A percentile compares a stretch with the other conserved stretches of the same genome.
phyloP scores from a whole-genome alignment of 37 sponge, comb jelly and placozoan genomes.

The Eunapius fragilis region DNA sequence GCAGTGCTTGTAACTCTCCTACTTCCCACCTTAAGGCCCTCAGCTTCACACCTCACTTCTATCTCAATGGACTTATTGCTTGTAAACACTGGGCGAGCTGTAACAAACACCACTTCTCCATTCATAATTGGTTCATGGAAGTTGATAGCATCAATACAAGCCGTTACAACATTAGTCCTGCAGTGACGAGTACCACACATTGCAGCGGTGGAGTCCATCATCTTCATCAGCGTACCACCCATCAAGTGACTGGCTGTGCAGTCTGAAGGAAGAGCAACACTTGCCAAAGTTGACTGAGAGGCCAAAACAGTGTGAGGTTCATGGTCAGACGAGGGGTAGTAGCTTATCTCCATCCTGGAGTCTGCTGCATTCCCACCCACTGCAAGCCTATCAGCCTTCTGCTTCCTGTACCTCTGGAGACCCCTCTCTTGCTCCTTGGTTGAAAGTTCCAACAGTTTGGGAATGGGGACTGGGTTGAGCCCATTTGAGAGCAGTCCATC shows the following conservation, averaged over 20 bases:
- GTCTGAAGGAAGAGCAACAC: conserved; percentile 78
- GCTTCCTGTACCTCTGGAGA: conserved; percentile 51
- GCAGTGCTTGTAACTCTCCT: conserved; percentile 69
- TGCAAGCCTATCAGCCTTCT: conserved; percentile 31
- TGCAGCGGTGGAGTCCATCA: conserved; percentile 88
- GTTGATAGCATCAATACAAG: conserved; percentile 87
- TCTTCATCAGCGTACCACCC: conserved; percentile 91
- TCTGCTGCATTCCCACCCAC: neutral
- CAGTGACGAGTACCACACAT: conserved; percentile 77
- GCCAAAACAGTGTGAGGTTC: conserved; percentile 11
- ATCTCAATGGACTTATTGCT: conserved; percentile 74
- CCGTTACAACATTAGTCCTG: conserved; percentile 66
- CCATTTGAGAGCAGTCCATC: neutral
- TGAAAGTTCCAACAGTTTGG: conserved; percentile 47
- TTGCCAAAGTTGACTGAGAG: conserved; percentile 69
- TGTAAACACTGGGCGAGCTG: conserved; percentile 65
- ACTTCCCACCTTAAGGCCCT: conserved; percentile 37
- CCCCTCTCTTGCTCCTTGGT: conserved; percentile 47
- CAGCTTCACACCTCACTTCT: conserved; percentile 64
- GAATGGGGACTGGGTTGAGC: conserved; percentile 44
- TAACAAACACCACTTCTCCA: conserved; percentile 80
- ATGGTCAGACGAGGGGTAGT: neutral
- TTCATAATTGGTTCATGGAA: conserved; percentile 71
- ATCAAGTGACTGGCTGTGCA: conserved; percentile 55
- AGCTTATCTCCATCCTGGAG: neutral